A percentile compares a stretch with the other conserved stretches of the same genome.
Conservation (phyloP, 2,113 vertebrate species). For the Zosterops hypoxanthus region DNA sequence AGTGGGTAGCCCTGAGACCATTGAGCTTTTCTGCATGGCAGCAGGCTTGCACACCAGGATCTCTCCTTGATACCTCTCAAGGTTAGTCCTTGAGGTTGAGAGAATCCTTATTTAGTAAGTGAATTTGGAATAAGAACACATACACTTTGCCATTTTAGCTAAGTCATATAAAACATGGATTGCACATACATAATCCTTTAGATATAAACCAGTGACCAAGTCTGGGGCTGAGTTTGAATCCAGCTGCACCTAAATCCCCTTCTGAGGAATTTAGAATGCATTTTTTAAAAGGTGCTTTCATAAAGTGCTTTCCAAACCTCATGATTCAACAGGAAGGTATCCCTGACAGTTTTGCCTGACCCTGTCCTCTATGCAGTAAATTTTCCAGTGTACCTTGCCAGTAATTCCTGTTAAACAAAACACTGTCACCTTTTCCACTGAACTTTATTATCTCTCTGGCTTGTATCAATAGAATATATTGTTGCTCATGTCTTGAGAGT, state of each 20-base stretch:
- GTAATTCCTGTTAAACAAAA: neutral
- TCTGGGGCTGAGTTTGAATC: neutral
- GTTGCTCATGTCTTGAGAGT: neutral
- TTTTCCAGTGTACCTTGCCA: neutral
- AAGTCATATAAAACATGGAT: neutral
- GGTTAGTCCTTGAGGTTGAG: neutral
- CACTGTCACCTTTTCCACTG: neutral
- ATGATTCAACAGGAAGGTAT: neutral
- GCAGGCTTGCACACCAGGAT: neutral
- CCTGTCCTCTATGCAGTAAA: neutral
- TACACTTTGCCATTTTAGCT: neutral
- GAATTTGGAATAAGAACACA: neutral
- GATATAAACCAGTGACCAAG: neutral
- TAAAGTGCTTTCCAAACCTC: neutral
- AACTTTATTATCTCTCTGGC: neutral
- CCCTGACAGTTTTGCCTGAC: neutral
- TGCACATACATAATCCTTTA: neutral
- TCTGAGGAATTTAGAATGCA: neutral
- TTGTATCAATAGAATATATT: neutral
- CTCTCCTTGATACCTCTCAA: neutral
- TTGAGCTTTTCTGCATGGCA: neutral
- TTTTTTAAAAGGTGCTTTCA: neutral
- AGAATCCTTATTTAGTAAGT: neutral
- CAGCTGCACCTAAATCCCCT: neutral
- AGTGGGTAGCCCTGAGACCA: accelerated